These are phyloP conservation scores for Parnassius mnemosyne DNA, from an alignment of 2,888 invertebrate species.

Conservation along the genomic window DNA sequence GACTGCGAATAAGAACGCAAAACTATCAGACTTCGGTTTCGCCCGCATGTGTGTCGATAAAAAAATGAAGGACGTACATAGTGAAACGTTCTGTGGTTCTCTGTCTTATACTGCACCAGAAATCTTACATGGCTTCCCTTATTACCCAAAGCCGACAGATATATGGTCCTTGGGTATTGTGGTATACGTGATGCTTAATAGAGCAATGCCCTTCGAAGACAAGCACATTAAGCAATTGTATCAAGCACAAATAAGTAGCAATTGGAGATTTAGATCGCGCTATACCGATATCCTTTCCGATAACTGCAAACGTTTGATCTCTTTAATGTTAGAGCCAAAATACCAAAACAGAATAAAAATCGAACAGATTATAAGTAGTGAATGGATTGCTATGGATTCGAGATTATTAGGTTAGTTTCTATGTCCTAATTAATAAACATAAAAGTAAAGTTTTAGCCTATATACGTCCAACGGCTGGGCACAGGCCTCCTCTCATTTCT, in stretches of 20 bases:
- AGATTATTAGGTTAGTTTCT: slow-evolving; percentile 59
- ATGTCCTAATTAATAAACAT: not conserved
- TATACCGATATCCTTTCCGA: slow-evolving; percentile 79
- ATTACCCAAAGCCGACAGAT: slow-evolving; percentile 86
- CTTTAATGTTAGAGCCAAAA: slow-evolving; percentile 85
- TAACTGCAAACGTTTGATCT: slow-evolving; percentile 82
- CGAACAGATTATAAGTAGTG: slow-evolving; percentile 77
- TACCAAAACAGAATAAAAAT: slow-evolving; percentile 79
- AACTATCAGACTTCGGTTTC: slow-evolving; percentile 92
- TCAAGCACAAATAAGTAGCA: slow-evolving; percentile 78
- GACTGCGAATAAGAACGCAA: slow-evolving; percentile 87
- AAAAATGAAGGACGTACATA: slow-evolving; percentile 73
- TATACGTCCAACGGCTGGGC: too few species aligned
- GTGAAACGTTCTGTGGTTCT: slow-evolving; percentile 92
- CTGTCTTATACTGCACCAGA: slow-evolving; percentile 94
- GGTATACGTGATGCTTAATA: slow-evolving; percentile 90
- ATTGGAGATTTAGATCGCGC: slow-evolving; percentile 86
- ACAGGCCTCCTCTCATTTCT: too few species aligned
- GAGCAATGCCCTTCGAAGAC: slow-evolving; percentile 92
- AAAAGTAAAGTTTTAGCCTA: too few species aligned
- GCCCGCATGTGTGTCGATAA: slow-evolving; percentile 76
- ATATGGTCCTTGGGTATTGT: slow-evolving; percentile 91
- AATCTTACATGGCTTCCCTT: slow-evolving; percentile 87
- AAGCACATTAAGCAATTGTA: slow-evolving; percentile 86
- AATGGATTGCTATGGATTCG: slow-evolving; percentile 86